phyloP scores from a whole-genome alignment of 2,888 invertebrate genomes.

The Amiota communis region DNA sequence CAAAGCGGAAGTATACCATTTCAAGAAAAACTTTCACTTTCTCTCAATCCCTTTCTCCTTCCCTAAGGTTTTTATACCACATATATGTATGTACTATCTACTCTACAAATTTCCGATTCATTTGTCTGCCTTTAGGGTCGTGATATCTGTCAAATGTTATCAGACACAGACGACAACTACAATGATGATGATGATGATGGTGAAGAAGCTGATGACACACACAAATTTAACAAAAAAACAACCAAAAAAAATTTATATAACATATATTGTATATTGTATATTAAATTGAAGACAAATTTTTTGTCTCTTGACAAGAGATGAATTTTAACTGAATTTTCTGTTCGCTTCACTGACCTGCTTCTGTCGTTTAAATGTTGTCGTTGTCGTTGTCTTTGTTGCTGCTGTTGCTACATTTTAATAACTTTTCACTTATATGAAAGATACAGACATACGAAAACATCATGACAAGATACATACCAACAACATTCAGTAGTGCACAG shows the following conservation, averaged over 20 bases:
- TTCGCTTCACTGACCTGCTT: conserved; percentile 51
- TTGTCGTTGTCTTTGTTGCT: neutral
- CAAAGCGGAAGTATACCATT: neutral
- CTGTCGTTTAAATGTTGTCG: conserved; percentile 38
- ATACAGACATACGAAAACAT: no score
- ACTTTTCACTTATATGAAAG: no score
- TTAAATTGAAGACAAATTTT: conserved; percentile 22
- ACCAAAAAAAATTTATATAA: neutral
- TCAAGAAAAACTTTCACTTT: neutral
- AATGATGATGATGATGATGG: no score
- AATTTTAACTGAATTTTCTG: conserved; percentile 46
- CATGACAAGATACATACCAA: neutral
- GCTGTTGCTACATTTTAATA: no score
- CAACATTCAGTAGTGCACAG: conserved; percentile 10
- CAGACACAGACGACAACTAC: neutral
- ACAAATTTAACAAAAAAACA: neutral
- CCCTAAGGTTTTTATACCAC: no score
- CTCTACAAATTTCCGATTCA: no score
- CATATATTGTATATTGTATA: neutral
- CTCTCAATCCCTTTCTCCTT: no score
- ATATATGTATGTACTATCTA: no score
- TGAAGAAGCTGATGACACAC: neutral
- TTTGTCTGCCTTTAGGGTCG: neutral
- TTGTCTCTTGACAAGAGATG: conserved; percentile 25
- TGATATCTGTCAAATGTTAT: neutral